These are phyloP conservation scores for Tetragnatha montana DNA, from an alignment of 2,888 invertebrate genomes.

Conservation along the genomic window DNA sequence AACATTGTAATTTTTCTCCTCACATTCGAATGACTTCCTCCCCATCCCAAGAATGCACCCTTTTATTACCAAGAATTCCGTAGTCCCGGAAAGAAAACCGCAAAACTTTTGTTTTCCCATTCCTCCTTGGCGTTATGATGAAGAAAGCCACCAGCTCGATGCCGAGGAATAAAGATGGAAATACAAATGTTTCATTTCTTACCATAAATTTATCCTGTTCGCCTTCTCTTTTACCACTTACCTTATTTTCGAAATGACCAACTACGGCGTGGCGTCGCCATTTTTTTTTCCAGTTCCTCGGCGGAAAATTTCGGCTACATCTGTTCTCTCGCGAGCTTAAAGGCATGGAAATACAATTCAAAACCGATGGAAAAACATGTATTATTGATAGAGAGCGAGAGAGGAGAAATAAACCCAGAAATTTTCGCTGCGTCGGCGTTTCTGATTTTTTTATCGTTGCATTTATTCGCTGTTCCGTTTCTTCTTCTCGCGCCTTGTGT, in stretches of 20 bases:
- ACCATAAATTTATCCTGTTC: constrained; percentile 52
- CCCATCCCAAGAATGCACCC: not conserved
- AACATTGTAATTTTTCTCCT: not conserved
- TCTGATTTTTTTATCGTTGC: constrained; percentile 42
- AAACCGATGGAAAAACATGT: constrained; percentile 55
- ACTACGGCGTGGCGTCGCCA: constrained; percentile 13
- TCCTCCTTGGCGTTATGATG: constrained; percentile 20
- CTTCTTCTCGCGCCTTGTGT: not conserved
- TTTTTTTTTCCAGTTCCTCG: constrained; percentile 10
- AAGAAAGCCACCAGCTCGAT: not conserved
- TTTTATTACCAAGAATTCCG: not conserved
- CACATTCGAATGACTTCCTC: not conserved
- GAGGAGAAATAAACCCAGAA: constrained; percentile 29
- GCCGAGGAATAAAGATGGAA: constrained; percentile 42
- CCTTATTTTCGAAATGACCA: constrained; percentile 61
- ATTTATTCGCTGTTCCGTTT: constrained; percentile 10
- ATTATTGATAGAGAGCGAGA: constrained; percentile 62
- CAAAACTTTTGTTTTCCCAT: constrained; percentile 7
- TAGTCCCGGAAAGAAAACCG: not conserved
- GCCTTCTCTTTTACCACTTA: constrained; percentile 31
- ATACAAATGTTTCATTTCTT: constrained; percentile 58
- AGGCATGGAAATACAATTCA: constrained; percentile 63
- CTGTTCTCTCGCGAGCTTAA: constrained; percentile 24
- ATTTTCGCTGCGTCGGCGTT: constrained; percentile 52
- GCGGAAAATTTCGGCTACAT: constrained; percentile 50